phyloP scores from a whole-genome alignment of 2,888 invertebrate genomes.

The Calameuta idolon region DNA sequence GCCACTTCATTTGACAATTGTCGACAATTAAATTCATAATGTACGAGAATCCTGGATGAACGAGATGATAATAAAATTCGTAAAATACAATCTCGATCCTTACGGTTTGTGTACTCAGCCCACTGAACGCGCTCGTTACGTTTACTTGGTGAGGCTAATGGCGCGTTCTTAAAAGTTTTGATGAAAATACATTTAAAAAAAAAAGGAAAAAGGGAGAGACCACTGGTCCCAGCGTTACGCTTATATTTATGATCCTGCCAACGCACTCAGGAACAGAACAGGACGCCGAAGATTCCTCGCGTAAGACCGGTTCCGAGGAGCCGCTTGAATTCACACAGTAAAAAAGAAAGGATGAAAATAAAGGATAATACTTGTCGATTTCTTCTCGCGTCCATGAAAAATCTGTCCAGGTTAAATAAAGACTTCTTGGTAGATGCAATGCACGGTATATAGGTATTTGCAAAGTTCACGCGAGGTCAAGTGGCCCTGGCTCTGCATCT shows the following conservation, averaged over 20 bases:
- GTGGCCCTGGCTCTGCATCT: slow-evolving; percentile 24
- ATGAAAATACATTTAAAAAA: neutral
- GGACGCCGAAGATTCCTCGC: neutral
- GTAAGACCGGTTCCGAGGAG: neutral
- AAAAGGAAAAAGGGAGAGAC: neutral
- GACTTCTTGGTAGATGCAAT: slow-evolving; percentile 16
- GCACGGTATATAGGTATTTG: slow-evolving; percentile 27
- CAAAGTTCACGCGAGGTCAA: slow-evolving; percentile 36
- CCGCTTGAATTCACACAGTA: neutral
- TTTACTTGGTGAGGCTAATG: neutral
- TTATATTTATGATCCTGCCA: neutral
- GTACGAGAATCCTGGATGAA: neutral
- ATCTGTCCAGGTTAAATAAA: neutral
- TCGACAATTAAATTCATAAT: neutral
- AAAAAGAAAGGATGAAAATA: neutral
- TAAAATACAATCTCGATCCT: neutral
- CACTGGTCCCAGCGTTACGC: neutral
- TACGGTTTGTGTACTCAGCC: neutral
- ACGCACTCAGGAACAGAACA: neutral
- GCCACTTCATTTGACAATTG: neutral
- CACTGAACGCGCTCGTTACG: neutral
- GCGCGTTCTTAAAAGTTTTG: neutral
- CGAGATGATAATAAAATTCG: neutral
- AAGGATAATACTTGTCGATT: neutral
- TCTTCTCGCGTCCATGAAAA: neutral